These are phyloP conservation scores for Lutra lutra DNA, from an alignment of 2,797 vertebrate genomes.

Conservation along the genomic window DNA sequence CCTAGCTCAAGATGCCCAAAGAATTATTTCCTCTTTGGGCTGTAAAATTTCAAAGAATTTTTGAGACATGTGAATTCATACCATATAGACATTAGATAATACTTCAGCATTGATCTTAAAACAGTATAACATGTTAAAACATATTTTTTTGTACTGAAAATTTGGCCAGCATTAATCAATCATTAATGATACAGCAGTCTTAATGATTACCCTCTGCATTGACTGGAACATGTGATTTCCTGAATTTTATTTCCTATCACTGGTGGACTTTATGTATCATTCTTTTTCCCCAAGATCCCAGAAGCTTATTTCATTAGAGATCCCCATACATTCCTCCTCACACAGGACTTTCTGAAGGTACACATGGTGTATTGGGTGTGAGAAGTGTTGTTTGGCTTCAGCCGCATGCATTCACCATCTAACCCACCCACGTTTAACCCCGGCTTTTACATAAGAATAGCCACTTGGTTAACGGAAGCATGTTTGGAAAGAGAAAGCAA, in stretches of 20 bases:
- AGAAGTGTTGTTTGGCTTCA: constrained; percentile 84
- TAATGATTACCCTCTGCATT: background rate
- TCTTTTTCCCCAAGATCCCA: constrained; percentile 85
- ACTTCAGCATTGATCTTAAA: background rate
- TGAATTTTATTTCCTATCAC: constrained; percentile 35
- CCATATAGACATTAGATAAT: background rate
- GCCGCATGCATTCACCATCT: constrained; percentile 93
- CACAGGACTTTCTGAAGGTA: constrained; percentile 89
- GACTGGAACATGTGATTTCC: constrained; percentile 45
- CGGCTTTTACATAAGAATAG: constrained; percentile 90
- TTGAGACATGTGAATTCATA: constrained; percentile 8
- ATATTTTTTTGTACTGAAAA: background rate
- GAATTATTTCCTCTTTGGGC: background rate
- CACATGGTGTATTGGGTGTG: constrained; percentile 72
- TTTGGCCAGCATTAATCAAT: background rate
- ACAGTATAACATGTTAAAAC: background rate
- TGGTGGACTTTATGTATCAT: constrained; percentile 69
- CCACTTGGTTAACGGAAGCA: constrained; percentile 96
- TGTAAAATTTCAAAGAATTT: constrained; percentile 4
- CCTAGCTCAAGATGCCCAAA: background rate
- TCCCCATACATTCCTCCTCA: constrained; percentile 88
- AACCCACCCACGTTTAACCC: constrained; percentile 90
- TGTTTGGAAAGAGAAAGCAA: constrained; percentile 95
- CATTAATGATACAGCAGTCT: background rate
- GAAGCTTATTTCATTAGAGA: constrained; percentile 90